Evolutionary conservation across 2,888 invertebrate genomes (phyloP).

Genomic region (Nymphalis urticae): DNA sequence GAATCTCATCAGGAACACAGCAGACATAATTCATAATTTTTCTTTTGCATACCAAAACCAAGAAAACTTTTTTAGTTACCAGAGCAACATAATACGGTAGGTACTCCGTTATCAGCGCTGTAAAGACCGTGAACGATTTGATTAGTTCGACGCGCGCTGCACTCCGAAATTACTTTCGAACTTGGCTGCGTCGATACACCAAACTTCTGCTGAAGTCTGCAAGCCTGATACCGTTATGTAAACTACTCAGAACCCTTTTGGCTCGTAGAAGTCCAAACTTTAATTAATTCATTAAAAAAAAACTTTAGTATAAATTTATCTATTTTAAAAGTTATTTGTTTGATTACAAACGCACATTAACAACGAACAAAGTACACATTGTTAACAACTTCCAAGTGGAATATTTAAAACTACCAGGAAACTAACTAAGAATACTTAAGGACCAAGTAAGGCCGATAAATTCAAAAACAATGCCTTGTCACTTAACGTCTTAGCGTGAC

Average conservation of each 20-base stretch:
- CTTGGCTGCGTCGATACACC: slow-evolving; percentile 57
- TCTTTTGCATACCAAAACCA: neutral
- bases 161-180: slow-evolving; percentile 79
- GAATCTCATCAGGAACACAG: too few relatives aligned
- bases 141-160: slow-evolving; percentile 78
- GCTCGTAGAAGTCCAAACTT: slow-evolving; percentile 5
- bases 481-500: slow-evolving; percentile 62
- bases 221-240: slow-evolving; percentile 51
- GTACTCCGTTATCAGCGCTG: slow-evolving; percentile 65
- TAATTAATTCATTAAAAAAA: neutral
- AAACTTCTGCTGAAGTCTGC: slow-evolving; percentile 59
- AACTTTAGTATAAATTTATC: neutral
- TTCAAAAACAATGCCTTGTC: slow-evolving; percentile 71
- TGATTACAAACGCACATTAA: slow-evolving; percentile 12
- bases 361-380: neutral
- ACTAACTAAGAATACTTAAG: slow-evolving; percentile 47
- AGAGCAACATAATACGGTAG: slow-evolving; percentile 57
- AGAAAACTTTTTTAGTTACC: slow-evolving; percentile 48
- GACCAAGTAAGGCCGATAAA: slow-evolving; percentile 65
- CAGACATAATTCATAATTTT: neutral
- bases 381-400: slow-evolving; percentile 31
- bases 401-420: slow-evolving; percentile 52
- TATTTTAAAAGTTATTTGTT: neutral
- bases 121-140: slow-evolving; percentile 78
- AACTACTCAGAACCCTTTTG: slow-evolving; percentile 14